Percentiles rank a stretch among this genome's conserved stretches.
phyloP scores from a whole-genome alignment of 2,888 invertebrate species.

The Lissonota sp. region DNA sequence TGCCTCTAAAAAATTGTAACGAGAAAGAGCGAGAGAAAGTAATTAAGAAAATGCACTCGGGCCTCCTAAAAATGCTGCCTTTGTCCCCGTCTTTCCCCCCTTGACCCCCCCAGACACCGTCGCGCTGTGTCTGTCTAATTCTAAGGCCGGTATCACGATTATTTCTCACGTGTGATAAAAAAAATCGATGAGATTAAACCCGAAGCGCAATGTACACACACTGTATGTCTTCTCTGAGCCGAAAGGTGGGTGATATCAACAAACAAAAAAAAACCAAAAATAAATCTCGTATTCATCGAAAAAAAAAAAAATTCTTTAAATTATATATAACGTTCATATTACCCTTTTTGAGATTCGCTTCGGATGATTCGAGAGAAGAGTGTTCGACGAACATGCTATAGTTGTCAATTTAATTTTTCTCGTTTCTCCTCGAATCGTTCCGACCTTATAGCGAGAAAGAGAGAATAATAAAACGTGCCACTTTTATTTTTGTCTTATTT shows the following conservation, averaged over 20 bases:
- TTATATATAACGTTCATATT: conserved; percentile 14
- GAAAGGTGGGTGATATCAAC: conserved; percentile 78
- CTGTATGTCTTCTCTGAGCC: conserved; percentile 65
- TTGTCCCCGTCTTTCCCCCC: conserved; percentile 71
- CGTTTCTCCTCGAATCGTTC: conserved; percentile 15
- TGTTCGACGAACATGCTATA: conserved; percentile 39
- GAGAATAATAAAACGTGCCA: background rate
- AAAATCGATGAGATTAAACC: conserved; percentile 69
- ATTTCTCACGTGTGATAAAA: conserved; percentile 71
- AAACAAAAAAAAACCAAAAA: conserved; percentile 49
- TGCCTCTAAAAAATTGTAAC: conserved; percentile 69
- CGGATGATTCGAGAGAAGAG: conserved; percentile 46
- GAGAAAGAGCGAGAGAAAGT: conserved; percentile 20
- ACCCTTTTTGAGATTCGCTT: conserved; percentile 48
- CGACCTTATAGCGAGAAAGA: conserved; percentile 2
- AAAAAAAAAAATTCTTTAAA: conserved; percentile 24
- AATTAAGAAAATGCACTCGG: conserved; percentile 76
- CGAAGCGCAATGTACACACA: conserved; percentile 12
- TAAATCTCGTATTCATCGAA: conserved; percentile 39
- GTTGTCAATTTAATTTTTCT: conserved; percentile 4
- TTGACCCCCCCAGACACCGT: conserved; percentile 74
- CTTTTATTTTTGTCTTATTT: conserved; percentile 63
- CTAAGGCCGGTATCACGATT: conserved; percentile 76
- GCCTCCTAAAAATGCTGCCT: conserved; percentile 81
- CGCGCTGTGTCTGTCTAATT: conserved; percentile 82